Evolutionary conservation across 2,888 invertebrate genomes (phyloP).

Genomic region (Deilephila porcellus): DNA sequence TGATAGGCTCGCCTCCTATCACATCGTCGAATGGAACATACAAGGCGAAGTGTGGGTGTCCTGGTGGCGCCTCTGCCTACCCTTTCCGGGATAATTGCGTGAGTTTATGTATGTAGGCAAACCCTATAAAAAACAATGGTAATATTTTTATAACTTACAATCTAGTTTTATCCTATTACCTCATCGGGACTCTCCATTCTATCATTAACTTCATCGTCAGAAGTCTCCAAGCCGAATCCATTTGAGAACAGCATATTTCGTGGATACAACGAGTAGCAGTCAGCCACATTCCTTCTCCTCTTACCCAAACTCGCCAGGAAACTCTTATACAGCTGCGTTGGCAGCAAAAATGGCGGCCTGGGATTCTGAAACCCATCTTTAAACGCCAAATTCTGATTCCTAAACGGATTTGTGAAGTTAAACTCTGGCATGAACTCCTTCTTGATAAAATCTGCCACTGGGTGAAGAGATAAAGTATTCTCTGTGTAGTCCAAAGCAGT

Average conservation of each 20-base stretch:
- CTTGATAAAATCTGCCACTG: slow-evolving; percentile 80
- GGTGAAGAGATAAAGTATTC: slow-evolving; percentile 70
- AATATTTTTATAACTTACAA: background rate
- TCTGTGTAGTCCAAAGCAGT: slow-evolving; percentile 75
- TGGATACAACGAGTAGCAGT: slow-evolving; percentile 78
- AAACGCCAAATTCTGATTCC: slow-evolving; percentile 71
- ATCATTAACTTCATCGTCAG: slow-evolving; percentile 78
- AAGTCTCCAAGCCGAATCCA: slow-evolving; percentile 71
- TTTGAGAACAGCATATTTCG: slow-evolving; percentile 85
- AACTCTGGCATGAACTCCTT: slow-evolving; percentile 81
- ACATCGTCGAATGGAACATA: no score
- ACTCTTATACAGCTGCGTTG: slow-evolving; percentile 92
- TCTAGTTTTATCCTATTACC: slow-evolving; percentile 56
- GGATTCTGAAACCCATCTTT: slow-evolving; percentile 72
- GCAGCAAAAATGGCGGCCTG: slow-evolving; percentile 86
- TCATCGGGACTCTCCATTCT: slow-evolving; percentile 80
- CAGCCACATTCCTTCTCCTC: slow-evolving; percentile 75
- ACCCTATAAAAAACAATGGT: no score
- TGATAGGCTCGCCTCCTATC: no score
- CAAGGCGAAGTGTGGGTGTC: no score
- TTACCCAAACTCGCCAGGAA: slow-evolving; percentile 87
- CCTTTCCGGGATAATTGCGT: no score
- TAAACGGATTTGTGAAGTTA: slow-evolving; percentile 74
- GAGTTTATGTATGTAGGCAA: no score
- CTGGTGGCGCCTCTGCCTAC: no score